Conservation (phyloP, 1,140 invertebrate genomes). For the Neotoxoptera formosana region DNA sequence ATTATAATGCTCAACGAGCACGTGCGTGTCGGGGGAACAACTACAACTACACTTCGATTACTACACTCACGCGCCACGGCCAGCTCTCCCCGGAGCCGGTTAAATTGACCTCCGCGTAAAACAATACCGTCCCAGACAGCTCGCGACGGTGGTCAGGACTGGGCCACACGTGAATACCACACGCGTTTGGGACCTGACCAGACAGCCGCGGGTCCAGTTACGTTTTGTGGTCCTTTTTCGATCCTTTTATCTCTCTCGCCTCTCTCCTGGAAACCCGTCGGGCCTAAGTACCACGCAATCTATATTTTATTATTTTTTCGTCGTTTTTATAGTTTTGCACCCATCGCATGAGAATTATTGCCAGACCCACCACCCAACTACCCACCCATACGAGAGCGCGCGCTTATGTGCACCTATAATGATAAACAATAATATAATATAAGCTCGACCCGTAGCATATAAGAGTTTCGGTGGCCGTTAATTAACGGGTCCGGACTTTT, state of each 20-base stretch:
- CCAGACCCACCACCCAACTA: not conserved
- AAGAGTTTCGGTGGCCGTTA: not conserved
- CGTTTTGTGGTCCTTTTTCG: not conserved
- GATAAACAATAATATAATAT: not conserved
- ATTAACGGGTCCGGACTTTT: not conserved
- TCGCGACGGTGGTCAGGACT: not conserved
- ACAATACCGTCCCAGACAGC: not conserved
- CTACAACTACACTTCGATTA: not conserved
- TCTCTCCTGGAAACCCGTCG: fast-evolving
- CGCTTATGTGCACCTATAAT: not conserved
- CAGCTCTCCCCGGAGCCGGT: not conserved
- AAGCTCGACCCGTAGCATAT: not conserved
- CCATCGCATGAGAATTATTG: not conserved
- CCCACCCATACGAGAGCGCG: no score
- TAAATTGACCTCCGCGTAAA: slow-evolving; percentile 2
- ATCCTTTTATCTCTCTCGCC: not conserved
- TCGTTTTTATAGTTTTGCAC: not conserved
- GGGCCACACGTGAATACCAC: not conserved
- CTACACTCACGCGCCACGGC: not conserved
- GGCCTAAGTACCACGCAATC: not conserved
- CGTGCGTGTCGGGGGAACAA: not conserved
- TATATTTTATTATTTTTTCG: not conserved
- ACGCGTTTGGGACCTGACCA: not conserved
- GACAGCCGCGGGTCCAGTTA: not conserved
- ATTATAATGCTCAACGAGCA: not conserved